Conservation (phyloP, 2,113 vertebrate genomes). For the Aegithalos caudatus region DNA sequence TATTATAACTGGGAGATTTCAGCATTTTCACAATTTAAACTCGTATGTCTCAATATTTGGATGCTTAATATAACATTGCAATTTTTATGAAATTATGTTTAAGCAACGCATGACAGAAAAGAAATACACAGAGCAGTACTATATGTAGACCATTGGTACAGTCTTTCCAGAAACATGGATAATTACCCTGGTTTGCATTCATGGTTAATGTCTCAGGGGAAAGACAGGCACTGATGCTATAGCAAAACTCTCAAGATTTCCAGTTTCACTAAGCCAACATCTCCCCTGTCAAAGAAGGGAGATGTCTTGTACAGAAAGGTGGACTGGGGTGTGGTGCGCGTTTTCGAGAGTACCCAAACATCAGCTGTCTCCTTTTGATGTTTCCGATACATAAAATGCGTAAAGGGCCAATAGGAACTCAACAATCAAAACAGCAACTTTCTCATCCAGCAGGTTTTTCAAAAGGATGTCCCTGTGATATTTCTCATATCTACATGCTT, state of each 20-base stretch:
- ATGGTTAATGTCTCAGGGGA: neutral
- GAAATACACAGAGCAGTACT: neutral
- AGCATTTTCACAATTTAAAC: neutral
- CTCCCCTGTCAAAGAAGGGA: neutral
- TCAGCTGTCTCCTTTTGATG: neutral
- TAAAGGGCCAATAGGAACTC: slow-evolving; percentile 2
- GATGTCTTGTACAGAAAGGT: neutral
- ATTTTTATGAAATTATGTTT: neutral
- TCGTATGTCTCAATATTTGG: neutral
- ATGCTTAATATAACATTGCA: neutral
- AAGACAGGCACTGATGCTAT: neutral
- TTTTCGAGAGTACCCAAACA: neutral
- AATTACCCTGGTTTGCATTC: neutral
- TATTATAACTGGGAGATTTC: neutral
- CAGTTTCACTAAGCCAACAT: neutral
- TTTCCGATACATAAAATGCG: neutral
- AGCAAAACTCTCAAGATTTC: neutral
- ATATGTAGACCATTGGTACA: neutral
- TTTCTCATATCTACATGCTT: neutral
- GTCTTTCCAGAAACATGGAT: neutral
- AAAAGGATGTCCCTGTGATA: neutral
- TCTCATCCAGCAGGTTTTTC: neutral
- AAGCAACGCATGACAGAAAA: neutral
- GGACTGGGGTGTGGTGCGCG: neutral
- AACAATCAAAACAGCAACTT: neutral